phyloP scores from a whole-genome alignment of 2,797 vertebrate genomes.

The Danionella dracula region DNA sequence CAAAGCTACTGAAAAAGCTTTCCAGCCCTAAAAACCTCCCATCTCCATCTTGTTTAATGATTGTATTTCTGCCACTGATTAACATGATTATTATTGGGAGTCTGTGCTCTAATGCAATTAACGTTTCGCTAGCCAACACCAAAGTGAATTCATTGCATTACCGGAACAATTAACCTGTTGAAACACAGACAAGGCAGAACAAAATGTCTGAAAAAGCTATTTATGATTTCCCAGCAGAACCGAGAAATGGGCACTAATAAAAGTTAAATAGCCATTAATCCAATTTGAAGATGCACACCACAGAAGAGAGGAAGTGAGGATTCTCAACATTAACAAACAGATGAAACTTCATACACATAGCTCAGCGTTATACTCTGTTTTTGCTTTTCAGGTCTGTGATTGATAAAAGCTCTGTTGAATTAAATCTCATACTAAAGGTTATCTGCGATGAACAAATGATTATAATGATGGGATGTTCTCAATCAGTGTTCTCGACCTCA shows the following conservation, averaged over 20 bases:
- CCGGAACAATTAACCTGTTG: constrained; percentile 29
- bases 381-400: too few species aligned
- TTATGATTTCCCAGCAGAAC: constrained; percentile 27
- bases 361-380: not conserved
- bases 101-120: constrained; percentile 31
- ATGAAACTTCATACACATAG: not conserved
- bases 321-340: not conserved
- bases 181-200: constrained; percentile 20
- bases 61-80: constrained; percentile 21
- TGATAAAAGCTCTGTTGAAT: too few species aligned
- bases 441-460: too few species aligned
- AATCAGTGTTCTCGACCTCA: too few species aligned
- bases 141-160: constrained; percentile 29
- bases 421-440: too few species aligned
- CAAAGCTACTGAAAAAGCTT: not conserved
- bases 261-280: constrained; percentile 28
- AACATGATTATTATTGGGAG: constrained; percentile 33
- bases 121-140: constrained; percentile 18
- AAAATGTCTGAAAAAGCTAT: constrained; percentile 29
- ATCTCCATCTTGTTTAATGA: constrained; percentile 21
- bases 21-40: not conserved
- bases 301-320: not conserved
- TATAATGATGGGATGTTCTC: too few species aligned
- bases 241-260: constrained; percentile 21
- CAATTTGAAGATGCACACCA: not conserved